These are phyloP conservation scores for Laticauda laticaudata DNA, from an alignment of 2,113 vertebrate species.

Conservation along the genomic window DNA sequence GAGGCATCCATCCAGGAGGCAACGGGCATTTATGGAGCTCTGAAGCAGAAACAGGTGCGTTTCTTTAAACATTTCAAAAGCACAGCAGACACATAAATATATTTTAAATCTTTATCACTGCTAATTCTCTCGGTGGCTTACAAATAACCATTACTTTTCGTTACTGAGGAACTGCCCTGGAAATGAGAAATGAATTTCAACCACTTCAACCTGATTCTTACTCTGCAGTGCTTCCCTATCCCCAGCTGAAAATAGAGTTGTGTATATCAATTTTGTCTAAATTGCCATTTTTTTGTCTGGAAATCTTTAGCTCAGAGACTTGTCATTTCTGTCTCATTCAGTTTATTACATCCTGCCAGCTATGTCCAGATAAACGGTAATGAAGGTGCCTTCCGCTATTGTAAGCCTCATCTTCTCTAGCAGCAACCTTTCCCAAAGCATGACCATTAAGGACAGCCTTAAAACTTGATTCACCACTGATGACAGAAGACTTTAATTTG, in stretches of 20 bases:
- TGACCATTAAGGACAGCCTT: conserved; percentile 39
- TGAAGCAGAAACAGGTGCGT: background rate
- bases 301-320: conserved; percentile 56
- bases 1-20: background rate
- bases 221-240: conserved; percentile 12
- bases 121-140: background rate
- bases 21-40: background rate
- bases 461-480: conserved; percentile 55
- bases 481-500: conserved; percentile 59
- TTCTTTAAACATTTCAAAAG: background rate
- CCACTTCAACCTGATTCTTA: background rate
- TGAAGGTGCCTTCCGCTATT: conserved; percentile 40
- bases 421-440: conserved; percentile 24
- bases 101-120: background rate
- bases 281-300: conserved; percentile 39
- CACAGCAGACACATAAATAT: background rate
- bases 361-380: conserved; percentile 44
- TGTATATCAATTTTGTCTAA: conserved; percentile 60
- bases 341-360: conserved; percentile 62
- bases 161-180: background rate
- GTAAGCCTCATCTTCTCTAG: conserved; percentile 41
- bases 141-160: conserved; percentile 25
- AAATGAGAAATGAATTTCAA: background rate
- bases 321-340: conserved; percentile 59
- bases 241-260: conserved; percentile 48